Base-by-base conservation (phyloP, 2,113 vertebrate species). In the Ploceus nigricollis region DNA sequence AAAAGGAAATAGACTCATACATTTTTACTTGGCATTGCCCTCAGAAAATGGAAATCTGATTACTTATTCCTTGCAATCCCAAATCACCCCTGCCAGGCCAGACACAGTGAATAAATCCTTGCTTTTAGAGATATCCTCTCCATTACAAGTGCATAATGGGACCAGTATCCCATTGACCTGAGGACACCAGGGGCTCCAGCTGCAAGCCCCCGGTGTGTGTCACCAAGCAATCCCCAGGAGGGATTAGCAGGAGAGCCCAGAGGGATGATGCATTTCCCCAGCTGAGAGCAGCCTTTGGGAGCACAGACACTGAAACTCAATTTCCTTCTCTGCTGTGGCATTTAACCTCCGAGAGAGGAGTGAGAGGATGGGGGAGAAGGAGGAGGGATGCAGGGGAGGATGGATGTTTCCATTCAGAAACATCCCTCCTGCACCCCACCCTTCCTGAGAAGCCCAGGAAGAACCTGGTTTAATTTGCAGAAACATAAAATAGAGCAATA, bases 61-160 rank as follows among this genome's bases (percentile, higher is more conserved):
- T 94, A 92, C 96, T 97, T 96, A 97, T 93, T 97, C 96, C 86
- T 94, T 71, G 44, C 90, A 97, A 95, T 96, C 92, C 87, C 68
- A 90, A 96, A 97, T 93, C 94, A 96, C 82, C 94, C 90, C 95
- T 89, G 90, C 94, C 50, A 93, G 80, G 86, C 87, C 85, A 96
- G 91, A 92, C 80, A 92, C 37, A 51, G 91, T 89, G 86, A 96
- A 97, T 97, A 97, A 96, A 97, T 97, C 95, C 91, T 93, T 88
- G 47, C 69, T 95, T 91, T 84, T 87, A 75, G 47, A 94, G 85
- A 44, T 37, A 51, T 40, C 57, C 57, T 75, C 76, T 72, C 82
- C 35, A 40, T 69, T 63, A 42, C 19, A 81, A 79, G 78, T 82
- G 73, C 84, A 71, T 73, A 90, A 91, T 66, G 77, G 51, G 45